Evolutionary conservation across 2,113 vertebrate genomes (phyloP).

Genomic region (Periophthalmus modestus): DNA sequence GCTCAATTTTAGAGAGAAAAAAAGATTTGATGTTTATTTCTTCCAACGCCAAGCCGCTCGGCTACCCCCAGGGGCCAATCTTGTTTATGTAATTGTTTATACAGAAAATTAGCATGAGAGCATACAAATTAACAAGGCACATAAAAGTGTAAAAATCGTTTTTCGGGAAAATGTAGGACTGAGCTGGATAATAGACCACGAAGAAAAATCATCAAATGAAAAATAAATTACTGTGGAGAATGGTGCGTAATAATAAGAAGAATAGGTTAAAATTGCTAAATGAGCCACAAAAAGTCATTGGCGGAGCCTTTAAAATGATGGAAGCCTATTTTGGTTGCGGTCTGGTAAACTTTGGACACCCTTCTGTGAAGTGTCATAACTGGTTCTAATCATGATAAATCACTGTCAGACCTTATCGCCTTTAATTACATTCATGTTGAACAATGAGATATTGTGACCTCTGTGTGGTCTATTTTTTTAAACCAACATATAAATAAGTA

Average conservation of each 20-base stretch:
- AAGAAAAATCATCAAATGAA: neutral
- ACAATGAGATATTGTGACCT: neutral
- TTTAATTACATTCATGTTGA: neutral
- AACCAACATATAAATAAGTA: neutral
- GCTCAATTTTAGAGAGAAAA: neutral
- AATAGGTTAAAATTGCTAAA: neutral
- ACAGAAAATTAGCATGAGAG: conserved; percentile 55
- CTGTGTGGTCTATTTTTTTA: neutral
- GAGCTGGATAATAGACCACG: neutral
- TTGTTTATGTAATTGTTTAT: conserved; percentile 48
- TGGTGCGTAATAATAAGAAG: neutral
- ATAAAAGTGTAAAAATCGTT: neutral
- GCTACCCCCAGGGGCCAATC: conserved; percentile 13
- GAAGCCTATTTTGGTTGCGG: neutral
- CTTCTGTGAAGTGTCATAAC: neutral
- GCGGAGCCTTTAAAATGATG: conserved; percentile 5
- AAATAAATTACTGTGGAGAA: conserved; percentile 7
- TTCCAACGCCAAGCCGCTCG: neutral
- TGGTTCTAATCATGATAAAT: neutral
- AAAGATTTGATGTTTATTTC: conserved; percentile 16
- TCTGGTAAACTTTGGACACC: neutral
- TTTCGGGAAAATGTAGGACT: conserved; percentile 16
- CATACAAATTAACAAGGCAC: conserved; percentile 39
- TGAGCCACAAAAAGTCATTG: neutral
- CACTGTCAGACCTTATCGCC: neutral